Evolutionary conservation across 2,113 vertebrate species (phyloP).

Genomic region (Neotragus pygmaeus): DNA sequence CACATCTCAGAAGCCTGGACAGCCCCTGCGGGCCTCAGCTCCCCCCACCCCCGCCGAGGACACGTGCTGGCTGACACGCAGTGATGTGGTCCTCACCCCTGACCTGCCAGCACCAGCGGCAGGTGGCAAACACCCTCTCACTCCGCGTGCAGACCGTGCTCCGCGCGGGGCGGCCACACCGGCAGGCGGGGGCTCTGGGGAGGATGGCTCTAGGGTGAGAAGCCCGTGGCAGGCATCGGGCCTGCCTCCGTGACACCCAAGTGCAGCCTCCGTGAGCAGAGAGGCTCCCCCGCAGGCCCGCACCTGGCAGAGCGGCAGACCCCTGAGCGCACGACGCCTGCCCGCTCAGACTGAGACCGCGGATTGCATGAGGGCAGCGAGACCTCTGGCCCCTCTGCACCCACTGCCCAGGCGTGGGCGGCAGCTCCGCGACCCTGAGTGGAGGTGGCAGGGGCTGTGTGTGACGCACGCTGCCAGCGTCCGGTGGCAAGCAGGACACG

Average conservation of each 20-base stretch:
- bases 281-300: not conserved
- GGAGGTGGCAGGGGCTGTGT: accelerated
- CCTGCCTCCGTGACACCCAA: not conserved
- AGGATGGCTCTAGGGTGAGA: not conserved
- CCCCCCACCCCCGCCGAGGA: accelerated
- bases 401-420: not conserved
- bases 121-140: not conserved
- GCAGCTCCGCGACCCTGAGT: accelerated
- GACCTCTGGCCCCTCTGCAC: not conserved
- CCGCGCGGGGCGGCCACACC: accelerated
- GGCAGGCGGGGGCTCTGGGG: not conserved
- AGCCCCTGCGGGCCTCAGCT: not conserved
- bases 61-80: accelerated
- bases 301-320: not conserved
- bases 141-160: not conserved
- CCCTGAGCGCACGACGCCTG: accelerated
- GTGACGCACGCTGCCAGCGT: accelerated
- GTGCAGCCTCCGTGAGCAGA: not conserved
- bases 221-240: not conserved
- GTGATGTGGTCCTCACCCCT: accelerated
- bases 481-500: not conserved
- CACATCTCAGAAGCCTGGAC: not conserved
- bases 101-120: accelerated
- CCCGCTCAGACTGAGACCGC: not conserved
- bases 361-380: accelerated